Base-by-base conservation (phyloP, 2,888 invertebrate genomes). In the Acanthosoma haemorrhoidale region DNA sequence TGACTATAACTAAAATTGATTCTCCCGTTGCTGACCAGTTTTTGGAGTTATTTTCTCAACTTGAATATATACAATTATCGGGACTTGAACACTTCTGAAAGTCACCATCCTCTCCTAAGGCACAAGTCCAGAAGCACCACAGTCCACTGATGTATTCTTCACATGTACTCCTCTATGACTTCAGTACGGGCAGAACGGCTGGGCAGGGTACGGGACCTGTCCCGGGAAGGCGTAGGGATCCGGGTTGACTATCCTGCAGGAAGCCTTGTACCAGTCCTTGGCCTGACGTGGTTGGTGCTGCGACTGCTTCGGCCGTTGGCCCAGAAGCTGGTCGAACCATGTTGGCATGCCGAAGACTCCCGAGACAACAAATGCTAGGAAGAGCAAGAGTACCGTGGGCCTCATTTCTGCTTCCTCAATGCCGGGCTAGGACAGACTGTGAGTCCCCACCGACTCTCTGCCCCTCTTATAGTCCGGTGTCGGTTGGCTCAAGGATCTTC, bases 171-270 rank as follows among this genome's bases (percentile, higher is more conserved):
- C n/a, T n/a, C n/a, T n/a, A n/a, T n/a, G n/a, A n/a, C 51, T 29
- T 72, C 71, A 85, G 81, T 84, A 86, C 69, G 86, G 86, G 78
- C 88, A 88, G 72, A 86, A 82, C 31, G 87, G 85, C 57, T 84
- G 85, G 0, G 84, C 83, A 0, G 87, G 84, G 76, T 81, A 84
- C 2, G 83, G 84, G 11, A 75, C 77, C 72, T 76, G 78, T 79
- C 84, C 81, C 76, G 88, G 83, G 81, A 86, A 84, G 2, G 83
- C 85, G 74, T 84, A 83, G 21, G 83, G 82, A 78, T 86, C 83
- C 1, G 84, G 81, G 76, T 86, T 85, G 74, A 88, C 84, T 6
- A 89, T 85, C 70, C 86, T 83, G 77, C 91, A 91, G 74, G 91
- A 86, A 64, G 87, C 85, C 77, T 86, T 87, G 80, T 86, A 91